Evolutionary conservation across 2,888 invertebrate genomes (phyloP).

Genomic region (Yponomeuta malinellus): DNA sequence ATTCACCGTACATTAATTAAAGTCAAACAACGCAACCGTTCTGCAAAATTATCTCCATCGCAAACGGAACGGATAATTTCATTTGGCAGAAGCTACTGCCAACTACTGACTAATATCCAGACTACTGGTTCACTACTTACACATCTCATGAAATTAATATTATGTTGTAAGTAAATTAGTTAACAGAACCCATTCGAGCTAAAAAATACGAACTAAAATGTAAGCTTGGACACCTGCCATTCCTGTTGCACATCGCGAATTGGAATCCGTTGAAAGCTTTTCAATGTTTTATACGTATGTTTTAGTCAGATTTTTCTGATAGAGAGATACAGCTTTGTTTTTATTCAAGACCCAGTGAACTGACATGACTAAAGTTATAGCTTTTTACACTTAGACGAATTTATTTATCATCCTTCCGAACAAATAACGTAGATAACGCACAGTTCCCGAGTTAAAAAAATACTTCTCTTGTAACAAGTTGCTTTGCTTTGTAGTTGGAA

Average conservation of each 20-base stretch:
- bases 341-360: background rate
- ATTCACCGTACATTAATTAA: slow-evolving; percentile 70
- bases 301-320: background rate
- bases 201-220: background rate
- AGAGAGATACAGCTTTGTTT: background rate
- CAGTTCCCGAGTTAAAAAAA: background rate
- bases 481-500: slow-evolving; percentile 61
- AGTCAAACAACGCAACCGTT: slow-evolving; percentile 68
- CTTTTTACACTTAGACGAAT: background rate
- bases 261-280: slow-evolving; percentile 48
- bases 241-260: background rate
- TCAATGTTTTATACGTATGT: slow-evolving; percentile 37
- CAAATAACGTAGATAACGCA: background rate
- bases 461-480: slow-evolving; percentile 3
- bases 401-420: background rate
- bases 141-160: too few species aligned
- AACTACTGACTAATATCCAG: slow-evolving; percentile 30
- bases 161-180: too few species aligned
- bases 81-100: slow-evolving; percentile 7
- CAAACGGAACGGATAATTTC: slow-evolving; percentile 54
- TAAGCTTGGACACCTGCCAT: background rate
- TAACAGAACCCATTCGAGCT: too few species aligned
- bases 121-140: too few species aligned
- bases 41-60: slow-evolving; percentile 63
- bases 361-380: background rate